Conservation (phyloP, 2,797 vertebrate species). For the Melopsittacus undulatus region DNA sequence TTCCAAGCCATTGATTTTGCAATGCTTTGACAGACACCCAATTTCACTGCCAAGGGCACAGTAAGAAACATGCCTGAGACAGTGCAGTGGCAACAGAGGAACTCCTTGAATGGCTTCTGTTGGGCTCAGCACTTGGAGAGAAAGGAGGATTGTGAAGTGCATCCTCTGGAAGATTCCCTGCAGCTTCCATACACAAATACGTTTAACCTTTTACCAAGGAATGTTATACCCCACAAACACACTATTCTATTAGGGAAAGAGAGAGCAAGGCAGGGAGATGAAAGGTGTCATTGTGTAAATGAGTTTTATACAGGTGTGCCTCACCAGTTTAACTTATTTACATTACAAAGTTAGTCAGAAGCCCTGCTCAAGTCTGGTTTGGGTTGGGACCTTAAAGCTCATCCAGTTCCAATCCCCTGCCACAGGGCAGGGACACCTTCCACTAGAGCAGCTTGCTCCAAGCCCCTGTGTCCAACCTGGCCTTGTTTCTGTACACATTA, state of each 20-base stretch:
- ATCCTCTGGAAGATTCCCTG: not conserved
- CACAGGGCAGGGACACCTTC: not conserved
- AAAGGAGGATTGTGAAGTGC: not conserved
- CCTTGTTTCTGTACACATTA: not conserved
- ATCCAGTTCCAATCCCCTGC: not conserved
- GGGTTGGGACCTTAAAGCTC: not conserved
- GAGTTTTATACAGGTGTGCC: not conserved
- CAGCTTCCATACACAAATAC: not conserved
- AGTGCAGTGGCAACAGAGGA: not conserved
- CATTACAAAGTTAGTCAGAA: not conserved
- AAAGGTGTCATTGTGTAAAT: not conserved
- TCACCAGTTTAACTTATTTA: not conserved
- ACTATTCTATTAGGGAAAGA: not conserved
- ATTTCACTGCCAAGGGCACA: not conserved
- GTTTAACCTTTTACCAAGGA: not conserved
- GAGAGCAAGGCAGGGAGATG: not conserved
- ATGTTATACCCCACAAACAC: not conserved
- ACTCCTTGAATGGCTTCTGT: not conserved
- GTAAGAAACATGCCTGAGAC: not conserved
- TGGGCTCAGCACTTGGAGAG: not conserved
- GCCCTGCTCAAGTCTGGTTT: not conserved
- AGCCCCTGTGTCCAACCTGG: not conserved
- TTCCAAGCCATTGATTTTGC: not conserved
- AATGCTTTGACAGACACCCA: fast-evolving
- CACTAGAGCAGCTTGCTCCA: not conserved